Percentiles rank a stretch among this genome's conserved stretches.
These are phyloP conservation scores for Lanistes nyassanus DNA, from an alignment of 1,140 invertebrate species.

Conservation along the genomic window DNA sequence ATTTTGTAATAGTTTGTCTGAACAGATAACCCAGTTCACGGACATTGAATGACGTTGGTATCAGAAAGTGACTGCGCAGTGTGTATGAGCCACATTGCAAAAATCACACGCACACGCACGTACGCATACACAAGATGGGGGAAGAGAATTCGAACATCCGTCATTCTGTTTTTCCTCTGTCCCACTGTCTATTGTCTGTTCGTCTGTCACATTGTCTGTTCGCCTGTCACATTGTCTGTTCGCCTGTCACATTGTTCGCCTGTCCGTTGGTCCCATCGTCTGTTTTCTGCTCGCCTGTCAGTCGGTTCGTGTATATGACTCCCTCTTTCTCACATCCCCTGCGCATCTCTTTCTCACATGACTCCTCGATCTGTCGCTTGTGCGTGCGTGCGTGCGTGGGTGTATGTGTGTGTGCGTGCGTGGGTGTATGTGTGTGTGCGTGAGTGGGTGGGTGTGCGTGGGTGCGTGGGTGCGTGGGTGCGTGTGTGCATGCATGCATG, in stretches of 20 bases:
- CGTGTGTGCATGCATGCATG: neutral
- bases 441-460: too few species aligned
- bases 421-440: too few species aligned
- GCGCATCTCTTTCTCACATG: neutral
- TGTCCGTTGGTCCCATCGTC: neutral
- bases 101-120: neutral
- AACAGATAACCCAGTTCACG: too few species aligned
- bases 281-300: neutral
- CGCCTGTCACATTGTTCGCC: neutral
- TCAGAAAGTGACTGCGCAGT: neutral
- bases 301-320: neutral
- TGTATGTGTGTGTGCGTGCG: too few species aligned
- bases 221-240: neutral
- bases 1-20: too few species aligned
- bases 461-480: too few species aligned
- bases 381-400: too few species aligned
- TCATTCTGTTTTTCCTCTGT: constrained; percentile 1
- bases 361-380: too few species aligned
- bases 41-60: too few species aligned
- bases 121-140: neutral
- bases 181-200: neutral
- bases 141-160: too few species aligned
- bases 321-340: neutral
- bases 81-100: neutral
- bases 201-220: neutral